Base-by-base conservation (phyloP, 2,797 vertebrate species). In the Parauchenoglanis punctatus region DNA sequence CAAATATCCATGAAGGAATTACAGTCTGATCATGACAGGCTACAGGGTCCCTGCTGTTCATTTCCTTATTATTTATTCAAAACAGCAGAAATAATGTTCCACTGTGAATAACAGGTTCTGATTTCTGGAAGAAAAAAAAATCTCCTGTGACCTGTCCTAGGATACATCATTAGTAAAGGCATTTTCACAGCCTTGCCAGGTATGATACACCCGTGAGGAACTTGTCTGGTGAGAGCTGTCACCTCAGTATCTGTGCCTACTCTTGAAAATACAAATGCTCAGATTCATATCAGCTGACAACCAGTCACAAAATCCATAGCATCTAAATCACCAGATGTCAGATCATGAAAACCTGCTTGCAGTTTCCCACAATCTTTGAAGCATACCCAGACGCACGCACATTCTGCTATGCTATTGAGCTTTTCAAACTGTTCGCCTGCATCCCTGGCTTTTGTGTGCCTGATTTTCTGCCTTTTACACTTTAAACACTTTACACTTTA, bases 121-220 rank as follows among this genome's bases (percentile, higher is more conserved):
- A 72, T 81, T 84, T 83, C 72, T 61, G 63, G 82, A 63, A 59
- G 59, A 49, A 17, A 44, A 40, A 67, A 87, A 84, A 56, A 67
- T 40, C 84, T 89, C 70, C 86, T 83, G 61, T 88, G 89, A 83
- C 83, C 87, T 78, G 77, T 90, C 87, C 88, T 87, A 70, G 58
- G 85, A 88, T 86, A 72, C 85, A 77, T 88, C 87, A 88, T 90
- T 88, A 88, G 76, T 81, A 78, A 86, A 87, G 73, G 76, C 85
- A 67, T 85, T 83, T 88, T 88, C 49, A 80, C 73, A 76, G 40
- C 15, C 49, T 77, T 54, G 17, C 31, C 7, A 25, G 75, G 35
- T 25, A 73, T 13, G 8, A 4, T 25, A 46, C 23, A 6, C 49
- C 10, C 20, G 31, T 4, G 18, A 78, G n/a, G 54, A 31, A 58